Conservation (phyloP, 2,113 vertebrate genomes). For the Pterocles burchelli region DNA sequence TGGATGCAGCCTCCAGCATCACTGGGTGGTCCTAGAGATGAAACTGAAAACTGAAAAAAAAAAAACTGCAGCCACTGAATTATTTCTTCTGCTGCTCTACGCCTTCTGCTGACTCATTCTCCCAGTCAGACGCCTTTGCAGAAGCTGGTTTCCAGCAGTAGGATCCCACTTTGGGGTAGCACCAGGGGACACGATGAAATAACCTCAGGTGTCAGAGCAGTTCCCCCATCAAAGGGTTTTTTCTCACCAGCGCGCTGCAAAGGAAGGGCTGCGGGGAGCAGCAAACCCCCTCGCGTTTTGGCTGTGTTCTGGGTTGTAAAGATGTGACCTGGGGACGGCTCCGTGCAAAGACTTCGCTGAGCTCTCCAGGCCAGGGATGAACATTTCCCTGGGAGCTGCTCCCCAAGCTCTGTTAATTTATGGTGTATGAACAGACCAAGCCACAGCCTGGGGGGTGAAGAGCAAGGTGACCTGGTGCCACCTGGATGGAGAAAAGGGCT, state of each 20-base stretch:
- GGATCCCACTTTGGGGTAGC: background rate
- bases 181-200: background rate
- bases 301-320: background rate
- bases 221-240: background rate
- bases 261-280: background rate
- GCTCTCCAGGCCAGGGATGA: background rate
- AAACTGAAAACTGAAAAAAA: background rate
- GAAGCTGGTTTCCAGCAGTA: background rate
- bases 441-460: background rate
- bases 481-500: background rate
- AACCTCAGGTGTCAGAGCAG: background rate
- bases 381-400: background rate
- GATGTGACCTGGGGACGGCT: background rate
- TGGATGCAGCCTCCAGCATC: background rate
- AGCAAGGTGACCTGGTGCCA: background rate
- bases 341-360: background rate
- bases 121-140: fast-evolving
- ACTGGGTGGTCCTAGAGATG: background rate
- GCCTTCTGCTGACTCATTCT: background rate
- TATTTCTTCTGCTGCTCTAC: background rate
- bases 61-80: background rate
- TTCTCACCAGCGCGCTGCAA: fast-evolving
- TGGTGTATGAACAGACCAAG: background rate
- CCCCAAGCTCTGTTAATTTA: background rate
- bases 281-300: background rate